Evolutionary conservation across 2,797 vertebrate species (phyloP), one percentile per base, ranked within the genome.

Genomic region (Channallabes apus): DNA sequence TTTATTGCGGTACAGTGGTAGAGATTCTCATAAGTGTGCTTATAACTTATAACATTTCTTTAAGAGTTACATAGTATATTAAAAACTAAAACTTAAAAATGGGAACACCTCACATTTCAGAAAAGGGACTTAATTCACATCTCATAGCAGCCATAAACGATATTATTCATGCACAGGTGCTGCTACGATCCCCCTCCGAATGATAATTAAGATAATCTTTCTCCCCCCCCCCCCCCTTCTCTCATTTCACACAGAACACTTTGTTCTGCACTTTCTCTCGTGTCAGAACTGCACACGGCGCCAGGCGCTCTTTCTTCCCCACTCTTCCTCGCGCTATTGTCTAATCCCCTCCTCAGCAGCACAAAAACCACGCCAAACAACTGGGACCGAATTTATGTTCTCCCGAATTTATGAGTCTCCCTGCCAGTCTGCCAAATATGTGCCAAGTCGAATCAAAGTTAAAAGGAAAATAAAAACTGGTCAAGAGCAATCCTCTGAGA

Each of bases 191-290:
- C 91, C 93, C 92, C 93, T 94, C 93, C 93, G 93, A 95, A 95
- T 95, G 93, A 95, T 95, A 95, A 96, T 95, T 95, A 95, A 95
- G 94, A 95, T 95, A 95, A 95, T 95, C 95, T 95, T 93, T 95
- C 91, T 93, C 89, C 24, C 86, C 3, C 38, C 6, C 38, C 41
- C 82, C n/a, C 32, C 51, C 69, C 76, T 72, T 73, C 58, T 85
- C 61, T 91, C 85, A 81, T 95, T 95, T 95, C 94, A 94, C 95
- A 94, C 93, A 88, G 92, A 95, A 92, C 92, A 95, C 95, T 96
- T 95, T 95, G 94, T 96, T 94, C 92, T 88, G 93, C 91, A 89
- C 93, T 95, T 95, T 95, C 93, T 94, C 93, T 92, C 91, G 93
- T 95, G 94, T 95, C 95, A 94, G 94, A 94, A 94, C 93, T 91